These are phyloP conservation scores for Festucalex cinctus DNA, from an alignment of 2,113 vertebrate genomes.

Conservation along the genomic window DNA sequence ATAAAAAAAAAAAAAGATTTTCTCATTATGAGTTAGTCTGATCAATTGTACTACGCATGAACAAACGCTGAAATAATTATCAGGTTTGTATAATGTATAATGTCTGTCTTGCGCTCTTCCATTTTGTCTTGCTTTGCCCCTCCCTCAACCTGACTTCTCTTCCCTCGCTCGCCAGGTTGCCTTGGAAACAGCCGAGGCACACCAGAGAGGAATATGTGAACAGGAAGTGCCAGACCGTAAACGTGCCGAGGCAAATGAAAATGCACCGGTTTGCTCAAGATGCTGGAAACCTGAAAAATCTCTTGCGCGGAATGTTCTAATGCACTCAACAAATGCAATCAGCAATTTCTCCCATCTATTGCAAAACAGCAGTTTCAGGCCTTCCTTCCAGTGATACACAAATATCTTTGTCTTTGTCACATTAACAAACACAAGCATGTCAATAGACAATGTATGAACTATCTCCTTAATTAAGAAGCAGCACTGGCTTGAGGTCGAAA, in stretches of 20 bases:
- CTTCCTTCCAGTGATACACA: neutral
- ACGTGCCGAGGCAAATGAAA: constrained; percentile 21
- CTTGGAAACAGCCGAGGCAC: constrained; percentile 71
- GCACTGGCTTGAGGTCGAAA: constrained; percentile 22
- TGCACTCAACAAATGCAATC: too few relatives aligned
- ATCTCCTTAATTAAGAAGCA: constrained; percentile 11
- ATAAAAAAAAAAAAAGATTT: too few relatives aligned
- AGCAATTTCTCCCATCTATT: neutral
- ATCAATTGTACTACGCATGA: neutral
- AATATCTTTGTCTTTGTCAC: neutral
- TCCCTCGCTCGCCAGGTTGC: constrained; percentile 60
- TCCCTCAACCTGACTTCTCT: constrained; percentile 2
- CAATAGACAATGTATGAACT: constrained; percentile 3
- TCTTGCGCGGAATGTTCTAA: neutral
- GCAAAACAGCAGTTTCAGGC: neutral
- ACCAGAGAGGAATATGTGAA: constrained; percentile 50
- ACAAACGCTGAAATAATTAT: neutral
- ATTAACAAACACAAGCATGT: constrained; percentile 15
- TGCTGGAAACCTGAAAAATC: constrained; percentile 4
- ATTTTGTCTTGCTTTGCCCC: constrained; percentile 40
- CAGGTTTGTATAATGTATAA: neutral
- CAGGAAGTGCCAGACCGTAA: constrained; percentile 40
- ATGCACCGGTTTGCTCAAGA: constrained; percentile 10
- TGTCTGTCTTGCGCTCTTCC: constrained; percentile 15
- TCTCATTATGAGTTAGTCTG: neutral